Evolutionary conservation across 2,113 vertebrate species (phyloP).

Genomic region (Herpetotheres cachinnans): DNA sequence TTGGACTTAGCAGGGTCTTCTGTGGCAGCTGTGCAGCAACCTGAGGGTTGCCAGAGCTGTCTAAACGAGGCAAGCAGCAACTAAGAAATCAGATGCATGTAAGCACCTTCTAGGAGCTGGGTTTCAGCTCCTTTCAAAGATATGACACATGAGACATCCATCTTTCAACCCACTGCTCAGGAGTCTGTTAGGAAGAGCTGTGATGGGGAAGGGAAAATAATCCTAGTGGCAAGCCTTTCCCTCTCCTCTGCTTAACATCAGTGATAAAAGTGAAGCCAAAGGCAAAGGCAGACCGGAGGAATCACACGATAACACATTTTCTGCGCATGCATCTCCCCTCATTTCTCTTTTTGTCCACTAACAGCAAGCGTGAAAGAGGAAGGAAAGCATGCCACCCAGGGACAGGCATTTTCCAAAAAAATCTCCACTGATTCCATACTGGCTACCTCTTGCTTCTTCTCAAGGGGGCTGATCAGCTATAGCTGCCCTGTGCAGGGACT

Average conservation of each 20-base stretch:
- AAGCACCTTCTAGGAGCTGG: not conserved
- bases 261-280: not conserved
- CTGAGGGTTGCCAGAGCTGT: not conserved
- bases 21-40: not conserved
- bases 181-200: not conserved
- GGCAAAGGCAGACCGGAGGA: not conserved
- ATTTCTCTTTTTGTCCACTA: not conserved
- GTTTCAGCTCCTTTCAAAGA: not conserved
- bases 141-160: not conserved
- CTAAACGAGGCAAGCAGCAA: not conserved
- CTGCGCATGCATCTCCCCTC: not conserved
- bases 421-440: not conserved
- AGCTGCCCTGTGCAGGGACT: not conserved
- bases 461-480: not conserved
- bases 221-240: not conserved
- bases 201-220: not conserved
- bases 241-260: not conserved
- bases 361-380: not conserved
- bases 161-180: not conserved
- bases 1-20: not conserved
- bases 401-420: fast-evolving
- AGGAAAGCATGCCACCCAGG: fast-evolving
- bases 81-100: not conserved
- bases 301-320: not conserved
- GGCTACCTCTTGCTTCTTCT: not conserved